phyloP scores from a whole-genome alignment of 2,888 invertebrate genomes.

The Ypsolopha scabrella region DNA sequence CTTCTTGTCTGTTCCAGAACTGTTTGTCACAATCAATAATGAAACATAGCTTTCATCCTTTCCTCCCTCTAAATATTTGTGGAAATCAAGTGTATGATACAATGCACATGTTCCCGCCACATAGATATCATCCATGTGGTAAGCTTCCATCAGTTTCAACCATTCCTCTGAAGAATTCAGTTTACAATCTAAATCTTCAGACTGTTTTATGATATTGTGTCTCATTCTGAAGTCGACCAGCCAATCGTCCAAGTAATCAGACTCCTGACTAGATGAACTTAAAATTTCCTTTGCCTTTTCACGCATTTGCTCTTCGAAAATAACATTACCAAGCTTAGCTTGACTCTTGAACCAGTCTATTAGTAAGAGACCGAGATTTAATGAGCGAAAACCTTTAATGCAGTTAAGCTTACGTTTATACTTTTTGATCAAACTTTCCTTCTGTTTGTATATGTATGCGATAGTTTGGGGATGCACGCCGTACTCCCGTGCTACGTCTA shows the following conservation, averaged over 20 bases:
- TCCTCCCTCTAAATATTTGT: conserved; percentile 17
- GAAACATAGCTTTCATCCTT: conserved; percentile 20
- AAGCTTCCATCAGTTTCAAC: conserved; percentile 16
- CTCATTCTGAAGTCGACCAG: conserved; percentile 21
- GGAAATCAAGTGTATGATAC: conserved; percentile 18
- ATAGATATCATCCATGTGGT: conserved; percentile 19
- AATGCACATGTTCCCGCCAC: conserved; percentile 23
- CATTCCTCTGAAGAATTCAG: conserved; percentile 13
- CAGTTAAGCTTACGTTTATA: conserved; percentile 20
- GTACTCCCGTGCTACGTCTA: conserved; percentile 25
- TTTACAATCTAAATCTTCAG: conserved; percentile 12
- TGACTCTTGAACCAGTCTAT: conserved; percentile 23
- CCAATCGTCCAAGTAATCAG: conserved; percentile 23
- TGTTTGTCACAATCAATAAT: conserved; percentile 21
- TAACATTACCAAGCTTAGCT: conserved; percentile 16
- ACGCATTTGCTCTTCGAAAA: conserved; percentile 19
- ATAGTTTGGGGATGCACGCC: conserved; percentile 24
- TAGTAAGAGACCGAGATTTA: conserved; percentile 23
- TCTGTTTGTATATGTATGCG: conserved; percentile 24
- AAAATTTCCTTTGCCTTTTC: conserved; percentile 20
- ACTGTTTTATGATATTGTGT: conserved; percentile 22
- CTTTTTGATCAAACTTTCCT: conserved; percentile 21
- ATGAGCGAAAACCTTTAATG: conserved; percentile 11
- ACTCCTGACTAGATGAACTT: conserved; percentile 18
- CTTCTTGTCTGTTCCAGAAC: conserved; percentile 20